A percentile compares a stretch with the other conserved stretches of the same genome.
Conservation (phyloP, 1,140 invertebrate genomes). For the Euura lappo region DNA sequence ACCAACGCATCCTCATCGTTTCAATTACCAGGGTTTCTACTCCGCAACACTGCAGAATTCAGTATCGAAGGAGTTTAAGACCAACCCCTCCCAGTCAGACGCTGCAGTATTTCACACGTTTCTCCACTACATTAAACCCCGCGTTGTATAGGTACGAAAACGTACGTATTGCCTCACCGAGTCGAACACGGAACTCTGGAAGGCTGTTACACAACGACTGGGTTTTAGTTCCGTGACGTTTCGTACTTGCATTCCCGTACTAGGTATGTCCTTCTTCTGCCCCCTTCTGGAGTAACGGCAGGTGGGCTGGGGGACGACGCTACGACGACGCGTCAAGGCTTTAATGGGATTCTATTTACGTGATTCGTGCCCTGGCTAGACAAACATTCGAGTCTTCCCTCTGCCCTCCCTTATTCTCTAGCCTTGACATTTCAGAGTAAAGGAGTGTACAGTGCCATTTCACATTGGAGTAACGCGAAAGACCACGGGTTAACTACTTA, state of each 20-base stretch:
- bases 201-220: too few relatives aligned
- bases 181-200: background rate
- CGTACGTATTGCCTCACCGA: background rate
- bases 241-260: conserved; percentile 9
- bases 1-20: background rate
- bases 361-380: conserved; percentile 52
- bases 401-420: conserved; percentile 20
- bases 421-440: conserved; percentile 28
- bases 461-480: conserved; percentile 31
- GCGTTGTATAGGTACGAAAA: background rate
- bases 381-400: conserved; percentile 42
- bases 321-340: conserved; percentile 39
- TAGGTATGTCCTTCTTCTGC: conserved; percentile 4
- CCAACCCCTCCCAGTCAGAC: too few relatives aligned
- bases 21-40: background rate
- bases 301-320: background rate
- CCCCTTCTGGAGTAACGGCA: background rate
- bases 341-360: conserved; percentile 60
- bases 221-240: too few relatives aligned
- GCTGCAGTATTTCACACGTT: background rate
- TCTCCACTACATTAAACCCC: background rate
- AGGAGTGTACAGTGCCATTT: conserved; percentile 29
- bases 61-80: background rate
- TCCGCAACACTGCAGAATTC: conserved; percentile 22
- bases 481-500: background rate